Evolutionary conservation across 2,113 vertebrate species (phyloP), one percentile per base, ranked within the genome.

Genomic region (Salvelinus alpinus): DNA sequence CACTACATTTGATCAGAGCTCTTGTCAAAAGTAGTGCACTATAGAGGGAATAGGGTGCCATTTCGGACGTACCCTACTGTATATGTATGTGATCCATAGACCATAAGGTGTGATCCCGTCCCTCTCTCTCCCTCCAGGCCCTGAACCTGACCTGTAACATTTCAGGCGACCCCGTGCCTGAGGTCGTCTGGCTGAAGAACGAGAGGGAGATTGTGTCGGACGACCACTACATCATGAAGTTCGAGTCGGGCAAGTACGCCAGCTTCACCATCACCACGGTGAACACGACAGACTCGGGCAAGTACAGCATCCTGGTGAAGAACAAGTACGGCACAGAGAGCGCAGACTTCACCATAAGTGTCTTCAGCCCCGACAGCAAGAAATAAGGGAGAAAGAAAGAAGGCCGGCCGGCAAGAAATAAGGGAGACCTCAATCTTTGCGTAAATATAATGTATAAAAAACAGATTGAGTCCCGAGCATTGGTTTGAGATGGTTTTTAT

Each of bases 121-220:
- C 31, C 48, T 71, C 59, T 59, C 68, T 81, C 7, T 2, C 38
- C 2, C 38, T 31, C 75, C 90, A 99, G 98, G 93, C 95, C 2
- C 95, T 99, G 83, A 99, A 98, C 82, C 96, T 99, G 84, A 98
- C 97, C 67, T 99, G 98, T 88, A 97, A 94, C 27, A 95, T 99
- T 72, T 99, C 95, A 87, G 98, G 98, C 4, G 95, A 99, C 79
- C 98, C 98, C 0, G 62, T 94, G 5, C 98, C 98, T 0, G 96
- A 97, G 89, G 93, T 99, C 71, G 95, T 96, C 54, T 99, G 98
- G 98, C 87, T 99, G 90, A 99, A 98, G 93, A 99, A 98, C 0
- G 97, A 98, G 84, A 94, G 91, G 72, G 88, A 94, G 13, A 90
- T 99, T 85, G 89, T 85, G 0, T 95, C 95, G 0, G 93, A 97